Evolutionary conservation across 2,888 invertebrate species (phyloP), one percentile per base, ranked within the genome.

Genomic region (Hyposoter didymator): DNA sequence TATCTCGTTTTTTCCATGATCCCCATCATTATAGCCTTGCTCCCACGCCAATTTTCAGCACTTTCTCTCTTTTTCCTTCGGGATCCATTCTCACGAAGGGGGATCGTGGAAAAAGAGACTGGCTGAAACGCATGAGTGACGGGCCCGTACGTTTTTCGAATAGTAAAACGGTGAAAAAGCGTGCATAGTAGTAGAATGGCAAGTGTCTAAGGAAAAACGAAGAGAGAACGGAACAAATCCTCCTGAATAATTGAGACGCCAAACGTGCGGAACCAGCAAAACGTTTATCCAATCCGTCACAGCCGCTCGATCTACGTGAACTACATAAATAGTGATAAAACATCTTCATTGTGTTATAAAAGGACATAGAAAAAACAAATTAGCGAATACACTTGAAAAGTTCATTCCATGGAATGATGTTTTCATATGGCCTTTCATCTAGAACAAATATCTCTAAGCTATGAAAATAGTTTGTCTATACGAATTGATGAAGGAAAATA

Each of bases 201-300:
- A 32, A 76, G 72, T 45, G 70, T 59, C 35, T 39, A 12, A 62
- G 69, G 52, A 80, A 45, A 59, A 84, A 49, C 8, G 72, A 59
- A 74, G 69, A 78, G 28, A 73, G 67, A 49, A 67, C 73, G 81
- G 82, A 84, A 87, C 83, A 87, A 88, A 88, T 88, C 88, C 85
- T 84, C 82, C 84, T 88, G 87, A 88, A 88, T 88, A 88, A 88
- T 88, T 88, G 88, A 88, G 87, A 83, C 78, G 83, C 78, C 69
- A 78, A 85, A 85, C 86, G 87, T 87, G 88, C 82, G 82, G 84
- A 87, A 85, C 82, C 72, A 80, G 82, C 76, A 67, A 88, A 88
- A 85, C 86, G 85, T 87, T 88, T 88, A 88, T 86, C 88, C 83
- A 82, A 83, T 83, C 78, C 78, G 79, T 78, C 83, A 78, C 69